Conservation (phyloP, 1,140 invertebrate genomes). For the Saccostrea echinata region DNA sequence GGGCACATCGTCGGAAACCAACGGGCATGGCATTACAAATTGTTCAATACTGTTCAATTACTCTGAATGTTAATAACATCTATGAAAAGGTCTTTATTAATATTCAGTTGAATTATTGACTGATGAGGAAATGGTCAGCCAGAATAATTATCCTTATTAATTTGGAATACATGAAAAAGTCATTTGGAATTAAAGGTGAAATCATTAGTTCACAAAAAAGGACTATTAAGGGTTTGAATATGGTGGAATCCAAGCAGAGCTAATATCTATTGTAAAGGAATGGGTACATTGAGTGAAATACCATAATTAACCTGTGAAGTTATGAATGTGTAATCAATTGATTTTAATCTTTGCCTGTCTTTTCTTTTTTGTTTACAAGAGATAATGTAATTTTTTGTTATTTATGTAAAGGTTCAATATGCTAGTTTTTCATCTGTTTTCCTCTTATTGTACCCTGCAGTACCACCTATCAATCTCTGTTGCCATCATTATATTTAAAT, state of each 20-base stretch:
- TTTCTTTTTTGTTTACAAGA: not conserved
- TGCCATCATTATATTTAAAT: no score
- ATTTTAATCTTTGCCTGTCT: not conserved
- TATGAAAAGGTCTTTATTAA: slow-evolving; percentile 23
- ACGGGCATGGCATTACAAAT: not conserved
- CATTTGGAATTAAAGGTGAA: slow-evolving; percentile 26
- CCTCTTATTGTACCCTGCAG: no score
- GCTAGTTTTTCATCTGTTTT: no score
- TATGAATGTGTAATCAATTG: slow-evolving; percentile 14
- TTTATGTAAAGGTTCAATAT: no score
- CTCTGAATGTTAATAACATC: not conserved
- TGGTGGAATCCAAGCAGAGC: not conserved
- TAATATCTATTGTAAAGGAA: not conserved
- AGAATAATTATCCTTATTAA: slow-evolving; percentile 16
- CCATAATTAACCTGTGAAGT: not conserved
- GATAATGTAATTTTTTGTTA: not conserved
- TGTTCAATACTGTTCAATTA: slow-evolving; percentile 23
- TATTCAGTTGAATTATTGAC: slow-evolving; percentile 15
- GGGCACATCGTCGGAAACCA: no score
- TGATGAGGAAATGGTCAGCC: not conserved
- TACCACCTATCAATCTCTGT: no score
- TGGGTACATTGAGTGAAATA: not conserved
- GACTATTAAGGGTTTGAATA: not conserved
- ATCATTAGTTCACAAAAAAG: not conserved
- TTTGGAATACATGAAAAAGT: slow-evolving; percentile 22